A percentile compares a stretch with the other conserved stretches of the same genome.
These are phyloP conservation scores for Amphipyra tragopoginis DNA, from an alignment of 2,888 invertebrate species.

Conservation along the genomic window DNA sequence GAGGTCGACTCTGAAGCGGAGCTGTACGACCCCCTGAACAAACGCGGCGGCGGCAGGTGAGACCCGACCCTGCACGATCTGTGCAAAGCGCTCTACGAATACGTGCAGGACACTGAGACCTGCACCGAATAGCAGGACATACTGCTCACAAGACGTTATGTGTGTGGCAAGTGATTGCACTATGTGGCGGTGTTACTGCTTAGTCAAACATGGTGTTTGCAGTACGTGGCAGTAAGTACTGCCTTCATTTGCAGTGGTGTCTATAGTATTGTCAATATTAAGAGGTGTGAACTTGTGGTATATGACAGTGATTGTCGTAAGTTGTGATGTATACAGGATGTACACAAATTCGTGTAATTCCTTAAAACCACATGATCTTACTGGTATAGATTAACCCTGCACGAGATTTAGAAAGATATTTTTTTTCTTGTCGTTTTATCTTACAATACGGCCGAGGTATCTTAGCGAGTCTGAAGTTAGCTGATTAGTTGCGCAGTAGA, in stretches of 20 bases:
- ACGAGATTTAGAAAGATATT: no score
- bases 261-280: not conserved
- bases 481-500: no score
- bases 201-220: not conserved
- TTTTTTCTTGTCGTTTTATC: no score
- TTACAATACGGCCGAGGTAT: no score
- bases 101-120: slow-evolving; percentile 62
- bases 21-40: slow-evolving; percentile 84
- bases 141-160: not conserved
- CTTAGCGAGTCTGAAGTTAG: no score
- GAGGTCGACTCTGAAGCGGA: slow-evolving; percentile 93
- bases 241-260: not conserved
- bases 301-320: not conserved
- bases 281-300: not conserved
- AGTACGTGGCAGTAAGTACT: not conserved
- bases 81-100: slow-evolving; percentile 85
- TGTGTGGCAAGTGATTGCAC: slow-evolving; percentile 11
- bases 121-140: slow-evolving; percentile 38
- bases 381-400: no score
- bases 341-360: no score
- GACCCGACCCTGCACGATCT: slow-evolving; percentile 84
- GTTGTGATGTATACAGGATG: no score
- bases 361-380: no score
- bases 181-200: not conserved
- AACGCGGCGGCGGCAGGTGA: slow-evolving; percentile 84